phyloP scores from a whole-genome alignment of 2,888 invertebrate species.

The Gymnoscelis rufifasciata region DNA sequence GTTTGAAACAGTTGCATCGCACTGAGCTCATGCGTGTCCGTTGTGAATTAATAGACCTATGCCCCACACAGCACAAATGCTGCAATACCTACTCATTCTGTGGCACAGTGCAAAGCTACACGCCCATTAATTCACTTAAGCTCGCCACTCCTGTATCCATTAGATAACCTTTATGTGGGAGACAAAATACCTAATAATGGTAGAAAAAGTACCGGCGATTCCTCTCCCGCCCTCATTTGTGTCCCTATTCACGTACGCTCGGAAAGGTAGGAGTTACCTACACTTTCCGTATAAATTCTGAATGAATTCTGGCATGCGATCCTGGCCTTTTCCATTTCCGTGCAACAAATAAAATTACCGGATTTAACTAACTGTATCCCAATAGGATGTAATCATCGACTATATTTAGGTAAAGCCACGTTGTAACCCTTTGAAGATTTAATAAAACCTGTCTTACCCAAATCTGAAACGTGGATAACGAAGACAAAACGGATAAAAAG shows the following conservation, averaged over 20 bases:
- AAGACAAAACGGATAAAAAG: too few relatives aligned
- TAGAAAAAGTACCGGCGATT: constrained; percentile 24
- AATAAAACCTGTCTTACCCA: background rate
- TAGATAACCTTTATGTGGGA: constrained; percentile 23
- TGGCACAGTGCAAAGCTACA: constrained; percentile 4
- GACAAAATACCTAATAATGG: constrained; percentile 29
- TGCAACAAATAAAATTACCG: background rate
- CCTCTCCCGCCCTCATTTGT: constrained; percentile 11
- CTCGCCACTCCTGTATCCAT: constrained; percentile 21
- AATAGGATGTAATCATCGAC: too few relatives aligned
- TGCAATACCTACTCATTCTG: background rate
- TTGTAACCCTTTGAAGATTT: background rate
- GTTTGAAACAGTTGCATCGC: too few relatives aligned
- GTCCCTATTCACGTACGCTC: constrained; percentile 1
- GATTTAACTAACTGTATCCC: background rate
- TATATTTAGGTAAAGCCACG: too few relatives aligned
- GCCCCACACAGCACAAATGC: background rate
- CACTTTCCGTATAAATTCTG: background rate
- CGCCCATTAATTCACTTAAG: constrained; percentile 14
- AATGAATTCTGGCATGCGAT: background rate
- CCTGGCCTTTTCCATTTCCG: background rate
- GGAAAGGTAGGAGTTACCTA: background rate
- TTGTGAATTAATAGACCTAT: background rate
- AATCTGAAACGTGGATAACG: too few relatives aligned
- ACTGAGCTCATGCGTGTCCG: background rate